Conservation (phyloP, 2,797 vertebrate species). For the Carcharodon carcharias region DNA sequence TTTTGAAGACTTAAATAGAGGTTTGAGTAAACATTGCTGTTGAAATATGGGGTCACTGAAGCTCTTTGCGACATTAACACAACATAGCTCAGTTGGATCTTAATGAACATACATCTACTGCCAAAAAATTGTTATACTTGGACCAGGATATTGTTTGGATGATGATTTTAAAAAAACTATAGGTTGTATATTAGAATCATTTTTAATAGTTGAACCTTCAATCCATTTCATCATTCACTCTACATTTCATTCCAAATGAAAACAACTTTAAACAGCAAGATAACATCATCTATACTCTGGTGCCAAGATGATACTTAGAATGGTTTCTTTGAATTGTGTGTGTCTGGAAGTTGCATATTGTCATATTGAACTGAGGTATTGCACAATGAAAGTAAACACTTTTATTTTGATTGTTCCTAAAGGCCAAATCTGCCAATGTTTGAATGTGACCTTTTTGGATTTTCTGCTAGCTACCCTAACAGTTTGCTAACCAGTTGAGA, state of each 20-base stretch:
- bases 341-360: not conserved
- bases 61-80: not conserved
- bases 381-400: not conserved
- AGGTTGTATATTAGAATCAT: not conserved
- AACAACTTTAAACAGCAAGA: not conserved
- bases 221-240: not conserved
- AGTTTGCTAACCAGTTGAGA: not conserved
- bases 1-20: not conserved
- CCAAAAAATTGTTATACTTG: not conserved
- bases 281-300: not conserved
- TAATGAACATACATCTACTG: not conserved
- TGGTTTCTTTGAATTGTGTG: not conserved
- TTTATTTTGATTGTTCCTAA: not conserved
- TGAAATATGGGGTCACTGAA: not conserved
- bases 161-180: not conserved
- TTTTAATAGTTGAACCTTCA: not conserved
- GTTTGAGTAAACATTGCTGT: not conserved
- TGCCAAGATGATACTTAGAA: not conserved
- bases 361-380: not conserved
- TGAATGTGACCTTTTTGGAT: not conserved
- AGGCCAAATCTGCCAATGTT: not conserved
- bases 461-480: not conserved
- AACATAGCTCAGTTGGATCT: not conserved
- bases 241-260: not conserved
- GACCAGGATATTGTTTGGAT: not conserved